Conservation (phyloP, 2,888 invertebrate genomes). For the Silvanus unidentatus region DNA sequence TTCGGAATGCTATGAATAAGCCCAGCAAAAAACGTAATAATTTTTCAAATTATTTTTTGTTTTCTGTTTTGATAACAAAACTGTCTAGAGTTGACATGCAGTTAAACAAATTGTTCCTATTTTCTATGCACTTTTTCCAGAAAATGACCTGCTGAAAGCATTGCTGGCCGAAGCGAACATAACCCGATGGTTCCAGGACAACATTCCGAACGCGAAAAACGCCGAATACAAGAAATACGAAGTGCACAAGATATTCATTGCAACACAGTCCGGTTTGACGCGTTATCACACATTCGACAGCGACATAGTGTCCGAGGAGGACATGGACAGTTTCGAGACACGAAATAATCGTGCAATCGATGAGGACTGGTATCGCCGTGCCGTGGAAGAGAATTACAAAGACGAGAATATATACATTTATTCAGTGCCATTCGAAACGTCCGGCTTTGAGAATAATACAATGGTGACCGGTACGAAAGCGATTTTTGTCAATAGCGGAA, state of each 20-base stretch:
- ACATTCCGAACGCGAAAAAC: background rate
- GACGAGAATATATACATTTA: conserved; percentile 75
- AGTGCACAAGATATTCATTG: conserved; percentile 61
- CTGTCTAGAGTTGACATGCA: too few species aligned
- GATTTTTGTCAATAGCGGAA: conserved; percentile 55
- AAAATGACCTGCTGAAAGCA: conserved; percentile 9
- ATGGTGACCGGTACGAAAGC: conserved; percentile 81
- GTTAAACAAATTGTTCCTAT: too few species aligned
- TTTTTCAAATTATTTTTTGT: background rate
- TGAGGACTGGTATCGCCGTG: conserved; percentile 82
- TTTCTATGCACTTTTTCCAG: too few species aligned
- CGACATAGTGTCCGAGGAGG: conserved; percentile 24
- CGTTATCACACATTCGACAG: conserved; percentile 60
- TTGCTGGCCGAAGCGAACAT: conserved; percentile 36
- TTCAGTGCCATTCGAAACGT: conserved; percentile 63
- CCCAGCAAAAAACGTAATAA: conserved; percentile 6
- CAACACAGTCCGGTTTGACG: conserved; percentile 83
- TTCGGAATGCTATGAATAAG: conserved; percentile 20
- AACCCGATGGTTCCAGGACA: conserved; percentile 35
- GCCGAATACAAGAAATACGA: conserved; percentile 25
- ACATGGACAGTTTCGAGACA: conserved; percentile 47
- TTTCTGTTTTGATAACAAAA: too few species aligned
- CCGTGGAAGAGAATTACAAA: conserved; percentile 76
- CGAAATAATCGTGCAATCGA: conserved; percentile 69
- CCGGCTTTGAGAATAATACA: conserved; percentile 50